phyloP scores from a whole-genome alignment of 2,888 invertebrate genomes.

The Caenorhabditis sp. region DNA sequence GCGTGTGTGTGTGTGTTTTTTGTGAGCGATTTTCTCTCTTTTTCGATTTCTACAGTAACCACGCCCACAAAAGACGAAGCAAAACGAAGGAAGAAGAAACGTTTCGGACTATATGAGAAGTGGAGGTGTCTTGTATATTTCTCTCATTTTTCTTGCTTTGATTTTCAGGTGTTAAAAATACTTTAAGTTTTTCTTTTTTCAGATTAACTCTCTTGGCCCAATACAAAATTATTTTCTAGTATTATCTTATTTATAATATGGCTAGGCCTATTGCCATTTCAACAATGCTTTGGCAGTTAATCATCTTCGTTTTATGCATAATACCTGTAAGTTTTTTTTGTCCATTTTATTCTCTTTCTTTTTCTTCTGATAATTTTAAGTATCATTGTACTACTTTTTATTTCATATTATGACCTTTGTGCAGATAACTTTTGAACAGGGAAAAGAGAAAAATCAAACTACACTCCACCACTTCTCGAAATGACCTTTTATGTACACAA shows the following conservation, averaged over 20 bases:
- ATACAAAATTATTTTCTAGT: conserved; percentile 9
- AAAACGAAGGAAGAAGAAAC: conserved; percentile 38
- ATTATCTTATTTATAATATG: not conserved
- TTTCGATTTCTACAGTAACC: conserved; percentile 37
- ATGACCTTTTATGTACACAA: no score
- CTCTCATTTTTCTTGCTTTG: conserved; percentile 1
- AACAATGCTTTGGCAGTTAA: not conserved
- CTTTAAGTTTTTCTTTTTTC: conserved; percentile 9
- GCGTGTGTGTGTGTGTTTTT: not conserved
- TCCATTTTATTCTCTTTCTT: no score
- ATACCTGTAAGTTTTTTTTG: conserved; percentile 6
- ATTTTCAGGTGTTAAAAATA: not conserved
- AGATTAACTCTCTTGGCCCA: conserved; percentile 34
- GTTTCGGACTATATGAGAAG: conserved; percentile 42
- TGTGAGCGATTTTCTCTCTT: not conserved
- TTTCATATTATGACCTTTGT: not conserved
- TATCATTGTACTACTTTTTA: no score
- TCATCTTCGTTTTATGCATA: not conserved
- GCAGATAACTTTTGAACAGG: not conserved
- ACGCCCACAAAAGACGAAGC: conserved; percentile 45
- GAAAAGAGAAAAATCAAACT: not conserved
- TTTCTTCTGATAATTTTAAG: conserved; percentile 8
- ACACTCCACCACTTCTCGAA: no score
- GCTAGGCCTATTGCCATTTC: not conserved
- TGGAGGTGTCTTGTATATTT: conserved; percentile 32